Percentiles rank a stretch among this genome's conserved stretches.
Evolutionary conservation across 2,888 invertebrate species (phyloP).

Genomic region (Sipha maydis): DNA sequence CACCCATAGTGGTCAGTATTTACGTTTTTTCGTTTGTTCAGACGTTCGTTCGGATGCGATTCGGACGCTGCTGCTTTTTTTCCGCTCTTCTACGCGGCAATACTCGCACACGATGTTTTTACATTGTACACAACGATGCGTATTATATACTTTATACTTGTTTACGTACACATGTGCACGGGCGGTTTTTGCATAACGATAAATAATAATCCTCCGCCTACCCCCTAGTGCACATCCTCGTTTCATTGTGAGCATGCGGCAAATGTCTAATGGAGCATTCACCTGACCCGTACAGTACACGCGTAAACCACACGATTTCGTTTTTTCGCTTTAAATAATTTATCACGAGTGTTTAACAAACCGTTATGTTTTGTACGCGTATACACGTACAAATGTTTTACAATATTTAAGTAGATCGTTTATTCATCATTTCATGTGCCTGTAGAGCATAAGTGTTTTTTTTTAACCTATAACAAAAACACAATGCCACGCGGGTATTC

Average conservation of each 20-base stretch:
- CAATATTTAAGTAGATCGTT: background rate
- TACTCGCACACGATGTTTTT: no score
- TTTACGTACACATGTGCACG: background rate
- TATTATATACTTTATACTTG: background rate
- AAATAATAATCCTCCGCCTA: background rate
- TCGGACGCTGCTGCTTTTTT: no score
- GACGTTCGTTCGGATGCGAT: no score
- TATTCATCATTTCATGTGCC: background rate
- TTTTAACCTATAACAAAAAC: background rate
- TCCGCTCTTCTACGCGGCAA: no score
- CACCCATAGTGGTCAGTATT: no score
- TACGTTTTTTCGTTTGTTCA: no score
- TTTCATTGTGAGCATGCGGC: background rate
- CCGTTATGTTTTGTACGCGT: conserved; percentile 8
- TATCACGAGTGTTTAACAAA: conserved; percentile 13
- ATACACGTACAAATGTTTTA: background rate
- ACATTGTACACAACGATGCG: no score
- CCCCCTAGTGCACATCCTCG: background rate
- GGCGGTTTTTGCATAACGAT: background rate
- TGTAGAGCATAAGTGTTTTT: background rate
- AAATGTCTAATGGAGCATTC: background rate
- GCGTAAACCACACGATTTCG: background rate
- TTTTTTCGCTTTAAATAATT: conserved; percentile 14
- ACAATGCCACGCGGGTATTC: background rate
- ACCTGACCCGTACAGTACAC: background rate